Conservation (phyloP, 1,140 invertebrate genomes). For the Drosophila murphyi region DNA sequence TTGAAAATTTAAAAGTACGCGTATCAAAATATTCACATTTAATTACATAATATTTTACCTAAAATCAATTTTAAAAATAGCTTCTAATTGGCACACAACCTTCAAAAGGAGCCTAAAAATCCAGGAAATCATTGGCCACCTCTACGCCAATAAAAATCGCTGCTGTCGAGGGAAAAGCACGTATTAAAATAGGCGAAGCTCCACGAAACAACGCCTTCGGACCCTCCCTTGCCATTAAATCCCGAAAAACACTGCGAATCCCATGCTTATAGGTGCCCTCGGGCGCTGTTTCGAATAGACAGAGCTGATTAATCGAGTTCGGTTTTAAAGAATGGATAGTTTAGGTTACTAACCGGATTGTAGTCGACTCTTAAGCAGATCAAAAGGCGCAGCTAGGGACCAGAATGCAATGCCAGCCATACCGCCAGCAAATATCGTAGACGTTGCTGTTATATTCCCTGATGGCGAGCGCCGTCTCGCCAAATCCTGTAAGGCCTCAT, state of each 20-base stretch:
- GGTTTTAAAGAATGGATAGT: neutral
- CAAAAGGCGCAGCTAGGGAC: conserved; percentile 97
- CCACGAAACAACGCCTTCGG: conserved; percentile 92
- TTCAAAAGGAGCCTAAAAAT: conserved; percentile 28
- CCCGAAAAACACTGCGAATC: conserved; percentile 92
- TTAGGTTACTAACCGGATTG: conserved; percentile 91
- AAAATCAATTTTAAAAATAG: conserved; percentile 16
- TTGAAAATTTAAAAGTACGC: neutral
- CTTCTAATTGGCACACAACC: conserved; percentile 31
- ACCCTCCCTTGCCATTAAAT: conserved; percentile 93
- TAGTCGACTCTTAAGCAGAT: conserved; percentile 98
- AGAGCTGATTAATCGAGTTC: neutral
- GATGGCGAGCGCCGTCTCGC: conserved; percentile 78
- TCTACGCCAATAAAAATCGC: conserved; percentile 92
- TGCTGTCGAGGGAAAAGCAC: conserved; percentile 97
- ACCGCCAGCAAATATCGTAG: conserved; percentile 97
- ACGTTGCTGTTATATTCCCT: conserved; percentile 85
- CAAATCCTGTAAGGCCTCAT: conserved; percentile 94
- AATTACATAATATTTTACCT: conserved; percentile 11
- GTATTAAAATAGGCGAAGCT: conserved; percentile 92
- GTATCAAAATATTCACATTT: conserved; percentile 14
- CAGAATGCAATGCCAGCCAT: conserved; percentile 98
- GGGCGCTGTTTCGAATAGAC: conserved; percentile 87
- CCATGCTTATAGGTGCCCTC: conserved; percentile 95
- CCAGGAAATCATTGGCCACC: conserved; percentile 71